Base-by-base conservation (phyloP, 2,113 vertebrate species). In the Melospiza georgiana region DNA sequence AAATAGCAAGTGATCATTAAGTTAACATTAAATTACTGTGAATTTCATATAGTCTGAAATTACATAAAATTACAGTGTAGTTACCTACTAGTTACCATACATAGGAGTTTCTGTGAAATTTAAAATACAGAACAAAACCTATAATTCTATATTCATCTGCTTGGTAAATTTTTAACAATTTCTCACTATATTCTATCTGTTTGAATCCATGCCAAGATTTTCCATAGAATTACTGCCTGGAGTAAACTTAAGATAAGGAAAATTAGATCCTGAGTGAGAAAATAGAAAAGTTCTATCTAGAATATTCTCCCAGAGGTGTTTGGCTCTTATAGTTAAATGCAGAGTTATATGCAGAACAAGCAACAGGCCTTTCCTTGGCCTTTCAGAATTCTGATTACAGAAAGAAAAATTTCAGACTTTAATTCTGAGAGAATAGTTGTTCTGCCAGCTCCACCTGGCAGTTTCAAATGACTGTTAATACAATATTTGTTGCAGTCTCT, bases 161-260 rank as follows among this genome's bases (percentile, higher is more conserved):
- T 95, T 90, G 87, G 31, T 80, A 87, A 91, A 92, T 89, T 93
- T 75, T 78, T 62, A 90, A 68, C 87, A 91, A 91, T 95, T 83
- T 79, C 41, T 57, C n/a, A 31, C 77, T 1, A 49, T 89, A 92
- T 72, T 92, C 27, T 91, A 17, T 71, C 75, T 89, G 13, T 25
- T 93, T 88, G 84, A 92, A 22, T 54, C 72, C 68, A 28, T 87
- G 85, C 69, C 79, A 93, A 94, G 55, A 71, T 93, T 90, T 93
- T 76, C 66, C 31, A 35, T 16, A 71, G 15, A 89, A 63, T 63
- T 55, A 62, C 44, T 92, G 27, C 51, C 13, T 69, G 41, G 10
- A 93, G 17, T 66, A 17, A 90, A 67, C 6, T 65, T 73, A 48
- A 95, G 37, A 69, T 15, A 87, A 15, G 8, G 16, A 69, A 84